These are phyloP conservation scores for Tricholauxania praeusta DNA, from an alignment of 2,888 invertebrate species.

Conservation along the genomic window DNA sequence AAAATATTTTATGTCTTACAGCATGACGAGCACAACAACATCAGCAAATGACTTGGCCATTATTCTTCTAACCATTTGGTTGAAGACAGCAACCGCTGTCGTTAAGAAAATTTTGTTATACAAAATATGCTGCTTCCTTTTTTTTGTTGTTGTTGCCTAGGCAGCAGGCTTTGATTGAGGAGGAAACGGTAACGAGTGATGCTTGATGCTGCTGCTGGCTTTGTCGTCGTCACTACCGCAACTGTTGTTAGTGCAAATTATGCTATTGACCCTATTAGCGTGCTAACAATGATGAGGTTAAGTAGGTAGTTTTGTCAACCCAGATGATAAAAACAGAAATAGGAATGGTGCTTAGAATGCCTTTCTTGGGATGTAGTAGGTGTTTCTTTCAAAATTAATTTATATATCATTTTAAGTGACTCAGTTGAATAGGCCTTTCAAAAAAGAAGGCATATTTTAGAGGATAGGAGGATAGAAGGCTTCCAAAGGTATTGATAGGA, in stretches of 20 bases:
- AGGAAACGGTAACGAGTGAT: neutral
- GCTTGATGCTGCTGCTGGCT: neutral
- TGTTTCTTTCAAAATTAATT: too few species aligned
- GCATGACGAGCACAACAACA: neutral
- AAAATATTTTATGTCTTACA: slow-evolving; percentile 20
- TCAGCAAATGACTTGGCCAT: slow-evolving; percentile 25
- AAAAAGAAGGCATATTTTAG: too few species aligned
- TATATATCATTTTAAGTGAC: too few species aligned
- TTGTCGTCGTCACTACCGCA: neutral
- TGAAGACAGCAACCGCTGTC: neutral
- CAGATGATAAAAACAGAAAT: too few species aligned
- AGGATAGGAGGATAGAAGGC: too few species aligned
- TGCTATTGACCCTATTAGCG: slow-evolving; percentile 24
- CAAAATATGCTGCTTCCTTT: neutral
- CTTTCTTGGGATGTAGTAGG: too few species aligned
- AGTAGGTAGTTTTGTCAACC: neutral
- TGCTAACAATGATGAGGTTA: slow-evolving; percentile 5
- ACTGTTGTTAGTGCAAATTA: neutral
- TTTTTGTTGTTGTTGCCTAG: neutral
- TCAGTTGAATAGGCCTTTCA: too few species aligned
- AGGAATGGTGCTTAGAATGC: too few species aligned
- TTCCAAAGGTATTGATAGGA: too few species aligned
- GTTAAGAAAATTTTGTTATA: neutral
- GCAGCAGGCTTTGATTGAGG: neutral
- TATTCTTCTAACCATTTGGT: slow-evolving; percentile 22